Conservation (phyloP, 2,888 invertebrate species). For the Caenorhabditis panamensis region DNA sequence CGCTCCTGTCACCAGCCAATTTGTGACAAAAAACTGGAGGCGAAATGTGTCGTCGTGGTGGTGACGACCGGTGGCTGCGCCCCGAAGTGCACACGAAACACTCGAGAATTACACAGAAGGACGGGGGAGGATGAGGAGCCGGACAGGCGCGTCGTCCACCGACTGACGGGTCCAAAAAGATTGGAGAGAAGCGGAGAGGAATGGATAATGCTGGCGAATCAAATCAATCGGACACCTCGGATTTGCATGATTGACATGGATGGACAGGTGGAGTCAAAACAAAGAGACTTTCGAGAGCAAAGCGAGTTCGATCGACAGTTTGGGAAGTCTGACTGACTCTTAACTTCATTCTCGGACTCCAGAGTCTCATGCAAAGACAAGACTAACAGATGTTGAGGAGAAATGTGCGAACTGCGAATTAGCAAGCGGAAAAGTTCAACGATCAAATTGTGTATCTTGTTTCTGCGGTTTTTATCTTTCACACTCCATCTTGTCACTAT, state of each 20-base stretch:
- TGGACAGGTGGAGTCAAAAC: not conserved
- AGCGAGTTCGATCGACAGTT: too few species aligned
- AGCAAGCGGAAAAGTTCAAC: not conserved
- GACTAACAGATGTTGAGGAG: not conserved
- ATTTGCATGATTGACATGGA: not conserved
- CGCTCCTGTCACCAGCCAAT: constrained; percentile 50
- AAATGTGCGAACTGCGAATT: not conserved
- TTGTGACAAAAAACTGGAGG: constrained; percentile 42
- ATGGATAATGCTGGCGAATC: not conserved
- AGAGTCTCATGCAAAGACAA: not conserved
- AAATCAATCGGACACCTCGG: constrained; percentile 5
- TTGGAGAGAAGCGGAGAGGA: constrained; percentile 1
- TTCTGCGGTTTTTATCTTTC: not conserved
- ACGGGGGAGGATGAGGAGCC: constrained; percentile 34
- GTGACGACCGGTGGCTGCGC: constrained; percentile 12
- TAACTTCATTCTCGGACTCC: too few species aligned
- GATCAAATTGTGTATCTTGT: not conserved
- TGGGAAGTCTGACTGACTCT: too few species aligned
- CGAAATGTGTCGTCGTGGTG: constrained; percentile 41
- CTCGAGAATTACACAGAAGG: constrained; percentile 44
- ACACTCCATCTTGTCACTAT: not conserved
- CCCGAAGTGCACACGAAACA: constrained; percentile 43
- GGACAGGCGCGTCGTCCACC: constrained; percentile 29
- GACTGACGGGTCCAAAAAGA: constrained; percentile 42
- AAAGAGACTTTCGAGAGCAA: too few species aligned